Evolutionary conservation across 2,888 invertebrate species (phyloP), one percentile per base, ranked within the genome.

Genomic region (Taphrorychus bicolor): DNA sequence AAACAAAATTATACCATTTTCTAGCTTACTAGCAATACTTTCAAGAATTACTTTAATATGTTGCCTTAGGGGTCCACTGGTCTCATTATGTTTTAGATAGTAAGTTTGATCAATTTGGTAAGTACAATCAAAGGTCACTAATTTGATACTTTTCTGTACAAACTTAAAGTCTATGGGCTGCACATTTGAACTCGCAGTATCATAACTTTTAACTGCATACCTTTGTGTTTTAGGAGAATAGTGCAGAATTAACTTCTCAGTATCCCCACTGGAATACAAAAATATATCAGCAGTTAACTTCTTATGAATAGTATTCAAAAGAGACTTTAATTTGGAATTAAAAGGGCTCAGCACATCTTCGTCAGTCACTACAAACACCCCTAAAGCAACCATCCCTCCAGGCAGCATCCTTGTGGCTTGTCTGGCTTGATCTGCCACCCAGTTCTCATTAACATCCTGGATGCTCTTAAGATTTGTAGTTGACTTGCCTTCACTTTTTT

Each of bases 371-470:
- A 93, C 83, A 81, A 94, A 95, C 74, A 95, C 85, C 72, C 92
- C 96, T n/a, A 71, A 22, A 53, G 96, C 91, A 82, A 89, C 89
- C 85, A 95, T 89, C 51, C 95, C 96, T 45, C 96, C 97, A 24
- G 95, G 93, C 69, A 96, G 83, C 95, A 96, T 95, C 81, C 94
- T 88, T 1, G 91, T 91, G 0, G 94, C 92, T 85, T 93, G 92
- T 79, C 90, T 89, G 42, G 94, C 93, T 84, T 95, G 94, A 77
- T 93, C 91, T 0, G 89, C 89, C 2, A 92, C 85, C 88, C 89
- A 89, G 57, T 83, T 84, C 70, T 91, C 90, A 21, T 89, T 87
- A 59, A 91, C 84, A 70, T 86, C 87, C 73, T 83, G 84, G 19
- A 86, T 82, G 41, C 78, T 78, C 62, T 82, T 81, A 24, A 78